Evolutionary conservation across 2,888 invertebrate species (phyloP).

Genomic region (Argyra leucocephala): DNA sequence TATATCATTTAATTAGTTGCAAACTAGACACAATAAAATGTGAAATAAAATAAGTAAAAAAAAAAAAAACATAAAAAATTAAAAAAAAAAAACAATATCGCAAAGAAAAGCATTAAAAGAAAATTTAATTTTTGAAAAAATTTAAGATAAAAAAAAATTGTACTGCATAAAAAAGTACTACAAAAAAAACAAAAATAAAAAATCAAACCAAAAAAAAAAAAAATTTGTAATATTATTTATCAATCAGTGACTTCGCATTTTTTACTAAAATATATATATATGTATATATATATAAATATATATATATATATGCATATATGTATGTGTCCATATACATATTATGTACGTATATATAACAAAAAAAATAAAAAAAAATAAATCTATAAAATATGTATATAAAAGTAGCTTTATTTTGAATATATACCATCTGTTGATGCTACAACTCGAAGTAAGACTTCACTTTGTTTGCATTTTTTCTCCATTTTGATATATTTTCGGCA

Average conservation of each 20-base stretch:
- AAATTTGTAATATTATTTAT: not conserved
- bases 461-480: too few relatives aligned
- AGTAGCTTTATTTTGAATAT: too few relatives aligned
- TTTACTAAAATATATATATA: not conserved
- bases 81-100: not conserved
- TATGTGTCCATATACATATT: not conserved
- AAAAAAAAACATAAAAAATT: not conserved
- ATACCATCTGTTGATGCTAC: too few relatives aligned
- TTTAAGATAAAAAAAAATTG: not conserved
- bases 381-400: not conserved
- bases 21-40: not conserved
- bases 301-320: not conserved
- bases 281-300: too few relatives aligned
- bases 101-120: not conserved
- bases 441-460: too few relatives aligned
- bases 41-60: not conserved
- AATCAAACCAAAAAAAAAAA: not conserved
- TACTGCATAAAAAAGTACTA: not conserved
- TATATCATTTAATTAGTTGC: too few relatives aligned
- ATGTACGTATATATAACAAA: not conserved
- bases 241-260: slow-evolving; percentile 6
- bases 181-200: not conserved
- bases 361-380: not conserved
- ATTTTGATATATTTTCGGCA: too few relatives aligned
- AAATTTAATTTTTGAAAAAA: not conserved